Evolutionary conservation across 2,797 vertebrate genomes (phyloP).

Genomic region (Rhinella marina): DNA sequence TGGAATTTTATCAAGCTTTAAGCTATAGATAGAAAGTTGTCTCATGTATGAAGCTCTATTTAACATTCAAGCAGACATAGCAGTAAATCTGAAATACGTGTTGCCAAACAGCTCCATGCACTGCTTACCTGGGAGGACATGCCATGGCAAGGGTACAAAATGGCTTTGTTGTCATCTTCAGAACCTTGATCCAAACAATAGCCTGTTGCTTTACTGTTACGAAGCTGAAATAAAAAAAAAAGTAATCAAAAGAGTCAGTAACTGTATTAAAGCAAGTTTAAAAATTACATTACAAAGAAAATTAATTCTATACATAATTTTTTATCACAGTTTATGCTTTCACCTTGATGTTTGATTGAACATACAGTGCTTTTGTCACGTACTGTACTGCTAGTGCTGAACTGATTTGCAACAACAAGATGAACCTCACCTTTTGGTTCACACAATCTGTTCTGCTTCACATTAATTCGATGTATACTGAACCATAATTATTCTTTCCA

Average conservation of each 20-base stretch:
- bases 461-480: too few species aligned
- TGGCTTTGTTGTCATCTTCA: conserved; percentile 93
- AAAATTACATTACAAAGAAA: background rate
- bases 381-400: too few species aligned
- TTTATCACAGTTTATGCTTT: background rate
- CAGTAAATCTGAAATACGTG: background rate
- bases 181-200: conserved; percentile 97
- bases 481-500: too few species aligned
- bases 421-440: too few species aligned
- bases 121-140: conserved; percentile 94
- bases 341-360: background rate
- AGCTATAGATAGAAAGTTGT: too few species aligned
- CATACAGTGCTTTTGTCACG: too few species aligned
- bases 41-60: background rate
- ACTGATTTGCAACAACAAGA: too few species aligned
- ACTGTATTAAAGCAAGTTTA: background rate
- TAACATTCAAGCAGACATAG: background rate
- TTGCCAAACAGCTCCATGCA: background rate
- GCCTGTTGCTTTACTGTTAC: conserved; percentile 96
- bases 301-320: too few species aligned
- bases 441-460: too few species aligned
- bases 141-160: conserved; percentile 95
- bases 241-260: background rate
- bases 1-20: too few species aligned
- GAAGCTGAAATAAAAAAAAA: conserved; percentile 76